These are phyloP conservation scores for Tiphia femorata DNA, from an alignment of 2,888 invertebrate genomes.

Conservation along the genomic window DNA sequence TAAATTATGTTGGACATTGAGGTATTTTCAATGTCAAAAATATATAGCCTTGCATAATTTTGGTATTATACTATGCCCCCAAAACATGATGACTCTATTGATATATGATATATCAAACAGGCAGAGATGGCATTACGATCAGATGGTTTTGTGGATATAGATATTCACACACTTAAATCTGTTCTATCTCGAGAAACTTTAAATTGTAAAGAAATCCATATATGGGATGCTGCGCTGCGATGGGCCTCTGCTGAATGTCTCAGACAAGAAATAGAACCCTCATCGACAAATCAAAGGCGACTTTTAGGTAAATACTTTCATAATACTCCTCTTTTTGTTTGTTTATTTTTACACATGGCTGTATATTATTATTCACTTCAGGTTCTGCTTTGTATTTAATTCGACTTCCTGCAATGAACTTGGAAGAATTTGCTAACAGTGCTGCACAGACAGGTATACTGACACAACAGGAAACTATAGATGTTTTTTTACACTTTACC, in stretches of 20 bases:
- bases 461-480: constrained; percentile 93
- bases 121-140: constrained; percentile 96
- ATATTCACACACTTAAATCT: constrained; percentile 91
- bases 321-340: no score
- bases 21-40: no score
- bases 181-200: constrained; percentile 93
- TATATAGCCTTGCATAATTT: not conserved
- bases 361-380: constrained; percentile 43
- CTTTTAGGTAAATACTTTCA: constrained; percentile 56
- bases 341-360: not conserved
- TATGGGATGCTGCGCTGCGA: constrained; percentile 90
- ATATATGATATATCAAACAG: constrained; percentile 71
- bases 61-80: not conserved
- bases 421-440: constrained; percentile 95
- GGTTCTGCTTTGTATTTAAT: constrained; percentile 82
- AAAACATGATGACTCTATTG: no score
- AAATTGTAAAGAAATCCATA: constrained; percentile 93
- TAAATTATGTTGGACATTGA: no score
- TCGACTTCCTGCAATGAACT: constrained; percentile 92
- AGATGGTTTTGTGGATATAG: constrained; percentile 96
- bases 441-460: constrained; percentile 94
- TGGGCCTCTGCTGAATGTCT: constrained; percentile 95
- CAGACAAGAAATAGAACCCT: constrained; percentile 85
- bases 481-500: constrained; percentile 95
- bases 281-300: constrained; percentile 77